Conservation (phyloP, 2,888 invertebrate genomes). For the Scrobipalpa atriplicella region DNA sequence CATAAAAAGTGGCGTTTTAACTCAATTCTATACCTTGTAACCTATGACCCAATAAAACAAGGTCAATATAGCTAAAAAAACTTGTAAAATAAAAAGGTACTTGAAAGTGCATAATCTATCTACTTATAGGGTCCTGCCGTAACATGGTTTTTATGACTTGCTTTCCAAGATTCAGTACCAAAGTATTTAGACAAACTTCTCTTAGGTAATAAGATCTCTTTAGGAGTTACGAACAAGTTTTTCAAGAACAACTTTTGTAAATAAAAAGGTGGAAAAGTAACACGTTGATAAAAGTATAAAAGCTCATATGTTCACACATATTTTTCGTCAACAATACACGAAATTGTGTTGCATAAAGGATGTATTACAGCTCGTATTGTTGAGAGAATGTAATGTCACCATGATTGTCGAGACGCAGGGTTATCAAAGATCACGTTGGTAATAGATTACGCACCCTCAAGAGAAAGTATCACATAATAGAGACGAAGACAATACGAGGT, state of each 20-base stretch:
- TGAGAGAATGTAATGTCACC: not conserved
- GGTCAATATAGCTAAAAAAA: not conserved
- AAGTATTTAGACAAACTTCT: not conserved
- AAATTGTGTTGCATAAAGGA: conserved; percentile 10
- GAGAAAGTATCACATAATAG: conserved; percentile 4
- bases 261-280: not conserved
- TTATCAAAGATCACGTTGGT: conserved; percentile 14
- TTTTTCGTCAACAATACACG: not conserved
- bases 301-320: conserved; percentile 9
- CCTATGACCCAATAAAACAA: not conserved
- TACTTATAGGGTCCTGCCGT: not conserved
- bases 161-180: not conserved
- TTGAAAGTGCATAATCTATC: not conserved
- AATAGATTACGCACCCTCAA: conserved; percentile 2
- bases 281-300: not conserved
- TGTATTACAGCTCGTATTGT: not conserved
- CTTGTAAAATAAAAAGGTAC: not conserved
- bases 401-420: not conserved
- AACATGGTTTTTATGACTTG: not conserved
- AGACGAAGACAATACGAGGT: not conserved
- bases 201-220: conserved; percentile 2
- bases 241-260: not conserved
- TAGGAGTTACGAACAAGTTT: not conserved
- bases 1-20: conserved; percentile 19
- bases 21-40: not conserved